Conservation (phyloP, 2,888 invertebrate genomes). For the Pantelozetes paolii region DNA sequence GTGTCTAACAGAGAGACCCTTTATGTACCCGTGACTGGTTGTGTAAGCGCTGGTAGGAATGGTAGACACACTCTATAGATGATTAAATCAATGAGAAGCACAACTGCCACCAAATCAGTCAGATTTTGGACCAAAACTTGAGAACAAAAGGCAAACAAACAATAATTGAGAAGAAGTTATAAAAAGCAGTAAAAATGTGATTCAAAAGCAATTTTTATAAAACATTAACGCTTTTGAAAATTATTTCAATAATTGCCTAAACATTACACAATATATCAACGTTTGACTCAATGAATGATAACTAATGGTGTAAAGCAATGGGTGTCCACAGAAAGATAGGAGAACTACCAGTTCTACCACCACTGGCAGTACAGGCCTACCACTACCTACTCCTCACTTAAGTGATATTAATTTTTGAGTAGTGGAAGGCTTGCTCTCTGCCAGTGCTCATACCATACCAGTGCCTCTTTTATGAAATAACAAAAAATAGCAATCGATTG, state of each 20-base stretch:
- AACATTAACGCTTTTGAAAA: neutral
- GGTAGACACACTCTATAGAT: neutral
- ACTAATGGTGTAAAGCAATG: slow-evolving; percentile 27
- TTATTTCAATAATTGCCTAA: slow-evolving; percentile 18
- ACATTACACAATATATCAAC: slow-evolving; percentile 11
- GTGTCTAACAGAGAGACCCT: neutral
- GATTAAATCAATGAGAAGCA: neutral
- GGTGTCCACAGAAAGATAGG: slow-evolving; percentile 10
- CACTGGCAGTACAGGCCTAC: neutral
- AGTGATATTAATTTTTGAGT: slow-evolving; percentile 22
- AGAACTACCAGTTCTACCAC: neutral
- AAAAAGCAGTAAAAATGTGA: neutral
- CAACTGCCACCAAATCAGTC: slow-evolving; percentile 4
- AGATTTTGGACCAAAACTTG: neutral
- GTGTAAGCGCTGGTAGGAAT: neutral
- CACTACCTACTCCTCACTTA: slow-evolving; percentile 11
- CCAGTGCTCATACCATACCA: neutral
- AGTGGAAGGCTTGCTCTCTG: slow-evolving; percentile 18
- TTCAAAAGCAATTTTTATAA: neutral
- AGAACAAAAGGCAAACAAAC: neutral
- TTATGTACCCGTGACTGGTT: neutral
- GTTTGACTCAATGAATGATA: slow-evolving; percentile 18
- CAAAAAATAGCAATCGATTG: neutral
- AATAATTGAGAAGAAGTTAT: neutral
- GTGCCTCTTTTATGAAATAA: neutral